phyloP scores from a whole-genome alignment of 1,140 invertebrate genomes.

The Drosophila subpulchrella region DNA sequence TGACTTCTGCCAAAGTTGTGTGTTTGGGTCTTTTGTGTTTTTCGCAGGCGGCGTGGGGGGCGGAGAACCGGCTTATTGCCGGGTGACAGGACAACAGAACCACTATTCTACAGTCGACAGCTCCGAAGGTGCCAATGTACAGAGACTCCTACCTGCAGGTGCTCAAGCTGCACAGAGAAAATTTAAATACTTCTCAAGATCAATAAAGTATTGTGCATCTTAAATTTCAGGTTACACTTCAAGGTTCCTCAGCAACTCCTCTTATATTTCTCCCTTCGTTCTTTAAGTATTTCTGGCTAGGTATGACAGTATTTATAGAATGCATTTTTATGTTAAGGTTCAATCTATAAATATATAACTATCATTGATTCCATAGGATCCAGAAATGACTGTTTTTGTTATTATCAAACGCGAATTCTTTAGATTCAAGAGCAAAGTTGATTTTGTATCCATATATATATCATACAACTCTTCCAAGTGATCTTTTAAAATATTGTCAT shows the following conservation, averaged over 20 bases:
- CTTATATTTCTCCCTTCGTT: not conserved
- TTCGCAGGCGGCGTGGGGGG: constrained; percentile 7
- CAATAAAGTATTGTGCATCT: not conserved
- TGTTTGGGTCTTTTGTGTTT: constrained; percentile 72
- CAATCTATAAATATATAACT: too few relatives aligned
- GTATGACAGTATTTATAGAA: too few relatives aligned
- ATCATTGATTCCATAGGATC: too few relatives aligned
- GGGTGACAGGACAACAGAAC: constrained; percentile 61
- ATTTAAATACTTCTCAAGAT: not conserved
- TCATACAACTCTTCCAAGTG: too few relatives aligned
- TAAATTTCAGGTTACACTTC: not conserved
- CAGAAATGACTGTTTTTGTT: too few relatives aligned
- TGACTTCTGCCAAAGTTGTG: constrained; percentile 71
- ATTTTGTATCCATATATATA: too few relatives aligned
- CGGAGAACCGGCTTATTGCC: constrained; percentile 43
- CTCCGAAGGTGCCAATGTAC: constrained; percentile 46
- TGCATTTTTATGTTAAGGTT: too few relatives aligned
- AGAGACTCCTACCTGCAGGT: not conserved
- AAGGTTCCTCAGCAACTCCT: not conserved
- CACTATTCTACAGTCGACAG: constrained; percentile 28
- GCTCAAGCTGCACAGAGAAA: constrained; percentile 19
- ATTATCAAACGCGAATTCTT: too few relatives aligned
- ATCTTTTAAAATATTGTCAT: not conserved
- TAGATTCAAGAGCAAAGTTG: too few relatives aligned
- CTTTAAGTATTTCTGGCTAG: not conserved